These are phyloP conservation scores for Engraulis encrasicolus DNA, from an alignment of 2,113 vertebrate genomes.

Conservation along the genomic window DNA sequence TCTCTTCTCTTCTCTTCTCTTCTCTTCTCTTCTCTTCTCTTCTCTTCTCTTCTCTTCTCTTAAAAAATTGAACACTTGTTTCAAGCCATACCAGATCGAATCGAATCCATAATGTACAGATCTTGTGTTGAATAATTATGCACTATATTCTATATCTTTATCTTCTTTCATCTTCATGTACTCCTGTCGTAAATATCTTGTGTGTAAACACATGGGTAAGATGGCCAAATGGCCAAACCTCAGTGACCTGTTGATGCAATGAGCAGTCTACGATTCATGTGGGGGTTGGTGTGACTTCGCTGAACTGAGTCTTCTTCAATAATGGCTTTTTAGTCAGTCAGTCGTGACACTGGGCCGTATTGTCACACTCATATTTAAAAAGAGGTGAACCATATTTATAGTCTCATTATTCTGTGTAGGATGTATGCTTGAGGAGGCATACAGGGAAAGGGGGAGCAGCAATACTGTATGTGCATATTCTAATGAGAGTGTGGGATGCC, in stretches of 20 bases:
- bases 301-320: background rate
- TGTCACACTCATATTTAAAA: slow-evolving; percentile 1
- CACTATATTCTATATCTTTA: slow-evolving; percentile 6
- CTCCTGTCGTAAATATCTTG: background rate
- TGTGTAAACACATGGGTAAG: too few relatives aligned
- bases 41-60: too few relatives aligned
- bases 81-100: too few relatives aligned
- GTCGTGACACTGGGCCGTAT: background rate
- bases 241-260: too few relatives aligned
- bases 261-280: too few relatives aligned
- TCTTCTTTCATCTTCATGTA: background rate
- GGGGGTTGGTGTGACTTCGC: background rate
- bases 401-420: slow-evolving; percentile 1
- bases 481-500: background rate
- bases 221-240: too few relatives aligned
- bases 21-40: too few relatives aligned
- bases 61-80: too few relatives aligned
- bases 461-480: too few relatives aligned
- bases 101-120: background rate
- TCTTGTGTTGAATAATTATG: too few relatives aligned
- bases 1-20: too few relatives aligned
- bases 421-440: slow-evolving; percentile 21
- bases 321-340: background rate
- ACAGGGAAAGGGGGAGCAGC: background rate
- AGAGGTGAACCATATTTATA: background rate